Evolutionary conservation across 2,113 vertebrate species (phyloP).

Genomic region (Athene cunicularia): DNA sequence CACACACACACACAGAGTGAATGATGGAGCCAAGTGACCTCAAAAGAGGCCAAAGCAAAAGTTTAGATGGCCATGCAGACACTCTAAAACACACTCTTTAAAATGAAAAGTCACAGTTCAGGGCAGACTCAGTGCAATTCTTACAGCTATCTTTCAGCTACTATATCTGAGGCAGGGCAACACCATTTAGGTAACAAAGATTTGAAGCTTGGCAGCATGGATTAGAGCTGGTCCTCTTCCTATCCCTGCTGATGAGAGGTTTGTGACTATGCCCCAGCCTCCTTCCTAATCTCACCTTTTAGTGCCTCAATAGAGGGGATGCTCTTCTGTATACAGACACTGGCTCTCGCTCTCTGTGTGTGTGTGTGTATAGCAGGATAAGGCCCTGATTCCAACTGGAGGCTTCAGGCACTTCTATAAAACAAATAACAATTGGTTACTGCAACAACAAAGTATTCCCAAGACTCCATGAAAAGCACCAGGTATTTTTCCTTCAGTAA

Average conservation of each 20-base stretch:
- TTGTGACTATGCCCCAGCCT: neutral
- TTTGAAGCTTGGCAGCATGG: neutral
- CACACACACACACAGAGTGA: rapidly evolving
- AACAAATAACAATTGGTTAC: neutral
- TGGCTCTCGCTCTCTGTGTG: rapidly evolving
- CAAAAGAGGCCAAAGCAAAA: neutral
- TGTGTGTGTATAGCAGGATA: neutral
- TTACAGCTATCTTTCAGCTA: neutral
- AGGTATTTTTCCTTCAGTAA: neutral
- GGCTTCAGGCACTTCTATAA: neutral
- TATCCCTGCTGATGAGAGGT: neutral
- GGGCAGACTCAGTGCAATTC: neutral
- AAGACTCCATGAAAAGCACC: neutral
- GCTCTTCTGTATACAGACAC: neutral
- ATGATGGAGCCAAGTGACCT: neutral
- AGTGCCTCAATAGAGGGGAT: rapidly evolving
- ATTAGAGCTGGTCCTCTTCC: neutral
- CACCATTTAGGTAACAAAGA: neutral
- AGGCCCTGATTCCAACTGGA: neutral
- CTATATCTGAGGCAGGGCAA: neutral
- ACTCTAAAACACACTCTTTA: neutral
- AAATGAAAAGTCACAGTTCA: neutral
- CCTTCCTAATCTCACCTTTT: neutral
- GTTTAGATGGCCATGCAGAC: neutral
- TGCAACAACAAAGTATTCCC: neutral